A percentile compares a stretch with the other conserved stretches of the same genome.
Conservation (phyloP, 2,888 invertebrate genomes). For the Notodromas monacha region DNA sequence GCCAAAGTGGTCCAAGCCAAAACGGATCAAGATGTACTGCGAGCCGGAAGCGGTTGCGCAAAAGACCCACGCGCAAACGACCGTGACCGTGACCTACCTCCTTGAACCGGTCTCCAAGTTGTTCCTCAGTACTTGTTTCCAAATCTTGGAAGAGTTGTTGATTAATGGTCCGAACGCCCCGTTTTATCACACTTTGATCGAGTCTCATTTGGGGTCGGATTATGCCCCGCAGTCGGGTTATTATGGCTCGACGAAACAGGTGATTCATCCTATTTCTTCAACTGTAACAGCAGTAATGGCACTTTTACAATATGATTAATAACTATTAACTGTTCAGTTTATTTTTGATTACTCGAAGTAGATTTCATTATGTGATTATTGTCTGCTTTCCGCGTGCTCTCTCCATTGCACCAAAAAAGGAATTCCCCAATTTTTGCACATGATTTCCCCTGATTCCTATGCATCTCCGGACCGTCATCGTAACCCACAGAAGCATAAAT, state of each 20-base stretch:
- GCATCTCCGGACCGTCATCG: too few relatives aligned
- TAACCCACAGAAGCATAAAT: too few relatives aligned
- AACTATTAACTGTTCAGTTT: too few relatives aligned
- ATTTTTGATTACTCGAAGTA: too few relatives aligned
- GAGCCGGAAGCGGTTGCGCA: background rate
- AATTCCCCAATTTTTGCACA: too few relatives aligned
- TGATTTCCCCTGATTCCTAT: too few relatives aligned
- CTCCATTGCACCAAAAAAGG: too few relatives aligned
- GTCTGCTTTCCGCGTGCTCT: too few relatives aligned
- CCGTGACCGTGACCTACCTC: background rate
- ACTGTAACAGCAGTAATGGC: too few relatives aligned
- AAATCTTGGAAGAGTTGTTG: constrained; percentile 35
- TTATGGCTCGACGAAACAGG: constrained; percentile 43
- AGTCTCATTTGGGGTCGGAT: constrained; percentile 59
- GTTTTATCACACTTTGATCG: constrained; percentile 59
- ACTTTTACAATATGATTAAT: too few relatives aligned
- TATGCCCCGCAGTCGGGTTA: constrained; percentile 54
- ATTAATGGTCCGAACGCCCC: constrained; percentile 60
- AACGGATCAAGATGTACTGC: background rate
- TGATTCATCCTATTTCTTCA: too few relatives aligned
- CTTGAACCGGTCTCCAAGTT: background rate
- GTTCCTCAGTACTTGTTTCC: constrained; percentile 16
- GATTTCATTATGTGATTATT: too few relatives aligned
- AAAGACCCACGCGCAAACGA: background rate
- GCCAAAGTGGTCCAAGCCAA: constrained; percentile 31